These are phyloP conservation scores for Globodera ellingtonae DNA, from an alignment of 1,140 invertebrate genomes.

Conservation along the genomic window DNA sequence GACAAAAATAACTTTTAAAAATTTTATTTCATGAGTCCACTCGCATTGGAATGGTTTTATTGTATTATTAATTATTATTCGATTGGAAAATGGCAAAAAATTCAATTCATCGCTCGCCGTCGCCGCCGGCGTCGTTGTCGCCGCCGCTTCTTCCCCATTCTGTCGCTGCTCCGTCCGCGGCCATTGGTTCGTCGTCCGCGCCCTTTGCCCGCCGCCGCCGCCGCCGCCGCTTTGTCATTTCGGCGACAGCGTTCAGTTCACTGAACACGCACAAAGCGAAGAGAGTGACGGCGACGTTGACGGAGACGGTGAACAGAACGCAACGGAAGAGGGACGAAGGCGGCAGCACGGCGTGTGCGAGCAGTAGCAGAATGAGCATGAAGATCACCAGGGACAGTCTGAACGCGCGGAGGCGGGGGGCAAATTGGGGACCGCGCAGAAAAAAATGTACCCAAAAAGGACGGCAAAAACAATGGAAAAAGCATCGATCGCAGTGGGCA, in stretches of 20 bases:
- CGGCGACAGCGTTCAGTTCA: not conserved
- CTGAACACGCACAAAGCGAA: not conserved
- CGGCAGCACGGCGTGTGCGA: not conserved
- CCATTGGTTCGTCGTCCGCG: too few relatives aligned
- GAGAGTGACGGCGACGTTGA: not conserved
- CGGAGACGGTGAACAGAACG: not conserved
- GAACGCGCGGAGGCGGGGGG: not conserved
- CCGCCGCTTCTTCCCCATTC: too few relatives aligned
- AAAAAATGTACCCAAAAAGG: slow-evolving; percentile 15
- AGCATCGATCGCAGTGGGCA: slow-evolving; percentile 3
- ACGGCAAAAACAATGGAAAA: slow-evolving; percentile 21
- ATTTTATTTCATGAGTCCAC: too few relatives aligned
- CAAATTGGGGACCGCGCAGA: not conserved
- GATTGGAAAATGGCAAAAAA: too few relatives aligned
- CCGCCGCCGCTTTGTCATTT: not conserved
- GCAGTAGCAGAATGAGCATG: not conserved
- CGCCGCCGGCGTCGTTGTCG: too few relatives aligned
- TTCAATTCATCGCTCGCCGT: too few relatives aligned
- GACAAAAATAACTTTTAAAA: too few relatives aligned
- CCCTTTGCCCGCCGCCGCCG: not conserved
- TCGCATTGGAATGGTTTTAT: too few relatives aligned
- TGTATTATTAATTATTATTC: too few relatives aligned
- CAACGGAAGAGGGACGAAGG: not conserved
- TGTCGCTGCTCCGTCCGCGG: not conserved
- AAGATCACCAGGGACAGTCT: not conserved